Evolutionary conservation across 2,113 vertebrate genomes (phyloP), one percentile per base, ranked within the genome.

Genomic region (Gobiocypris rarus): DNA sequence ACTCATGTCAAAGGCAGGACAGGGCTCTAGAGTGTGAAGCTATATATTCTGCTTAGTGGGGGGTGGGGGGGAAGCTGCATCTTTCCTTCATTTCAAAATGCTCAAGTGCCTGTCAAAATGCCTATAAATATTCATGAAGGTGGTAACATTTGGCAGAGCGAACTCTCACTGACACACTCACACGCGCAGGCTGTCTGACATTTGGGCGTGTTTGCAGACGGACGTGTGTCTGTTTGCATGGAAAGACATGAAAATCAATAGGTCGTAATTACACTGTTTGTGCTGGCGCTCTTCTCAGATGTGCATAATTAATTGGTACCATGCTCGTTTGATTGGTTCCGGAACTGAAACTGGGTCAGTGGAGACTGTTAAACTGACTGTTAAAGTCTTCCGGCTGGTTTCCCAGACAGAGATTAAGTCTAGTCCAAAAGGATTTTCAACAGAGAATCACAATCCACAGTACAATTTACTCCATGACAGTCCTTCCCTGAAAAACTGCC

Each of bases 251-350:
- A 34, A 56, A 75, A 88, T 88, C 87, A 76, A 88, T 88, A 70
- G 65, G 34, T 63, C n/a, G 81, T 79, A 86, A 88, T 88, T 87
- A 85, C 75, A 79, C 48, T 85, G 87, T 88, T 88, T 85, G 71
- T 73, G 67, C 69, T 84, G 54, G 78, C 22, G 15, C 34, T 73
- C 61, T 22, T 43, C 48, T 10, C 85, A 78, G 86, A 87, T 85
- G 76, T 69, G 75, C 81, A 82, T 83, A 81, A 86, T 85, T 88
- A 86, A 87, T 88, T 73, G 79, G 61, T 73, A 59, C 48, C 48
- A 14, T 10, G 14, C 19, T 31, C 26, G 59, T 65, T 80, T 65
- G 31, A 79, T 13, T 19, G 76, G 76, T 48, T 58, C 15, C 43
- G 59, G 59, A n/a, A 15, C 52, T 22, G 22, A 48, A 84, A 80